Evolutionary conservation across 2,797 vertebrate species (phyloP), one percentile per base, ranked within the genome.

Genomic region (Otolemur crassicaudatus): DNA sequence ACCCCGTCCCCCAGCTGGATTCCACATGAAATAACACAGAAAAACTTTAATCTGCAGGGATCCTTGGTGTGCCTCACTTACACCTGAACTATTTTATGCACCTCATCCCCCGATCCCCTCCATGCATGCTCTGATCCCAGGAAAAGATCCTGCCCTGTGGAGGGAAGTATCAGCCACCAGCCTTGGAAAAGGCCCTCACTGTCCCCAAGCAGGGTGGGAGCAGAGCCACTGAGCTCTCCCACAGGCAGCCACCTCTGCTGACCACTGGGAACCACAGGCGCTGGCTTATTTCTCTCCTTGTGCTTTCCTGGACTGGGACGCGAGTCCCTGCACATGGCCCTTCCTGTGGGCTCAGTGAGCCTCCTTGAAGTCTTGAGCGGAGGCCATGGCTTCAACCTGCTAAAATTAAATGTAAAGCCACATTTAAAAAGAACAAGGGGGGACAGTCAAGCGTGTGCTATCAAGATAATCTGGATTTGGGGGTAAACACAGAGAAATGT

Each of bases 121-220:
- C 1, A 2, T 1, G 0, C 12, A 3, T 37, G 16, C n/a, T 29
- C 56, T 53, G 56, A 53, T 23, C 8, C 8, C 65, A 13, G n/a
- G 37, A 69, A 34, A 61, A 67, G 31, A 31, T 2, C 61, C 11
- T 22, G 60, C 14, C 8, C 0, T 34, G 53, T 27, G 53, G 31
- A 56, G 49, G 20, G 17, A 60, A 25, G 23, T 37, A 10, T 8
- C 16, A 0, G 67, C 56, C 27, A 5, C 4, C 25, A 40, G 65
- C 23, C 46, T 43, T 34, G 11, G 12, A 61, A 37, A 2, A 25
- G 34, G 25, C 60, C 13, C 49, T n/a, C 27, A 40, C 16, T 13
- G 23, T 25, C 60, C 60, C 4, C 10, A 0, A 10, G 3, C 0
- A 23, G 49, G 37, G 23, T 61, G 60, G 60, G 20, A 25, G 60